These are phyloP conservation scores for Agelaius tricolor DNA, from an alignment of 2,113 vertebrate genomes.

Conservation along the genomic window DNA sequence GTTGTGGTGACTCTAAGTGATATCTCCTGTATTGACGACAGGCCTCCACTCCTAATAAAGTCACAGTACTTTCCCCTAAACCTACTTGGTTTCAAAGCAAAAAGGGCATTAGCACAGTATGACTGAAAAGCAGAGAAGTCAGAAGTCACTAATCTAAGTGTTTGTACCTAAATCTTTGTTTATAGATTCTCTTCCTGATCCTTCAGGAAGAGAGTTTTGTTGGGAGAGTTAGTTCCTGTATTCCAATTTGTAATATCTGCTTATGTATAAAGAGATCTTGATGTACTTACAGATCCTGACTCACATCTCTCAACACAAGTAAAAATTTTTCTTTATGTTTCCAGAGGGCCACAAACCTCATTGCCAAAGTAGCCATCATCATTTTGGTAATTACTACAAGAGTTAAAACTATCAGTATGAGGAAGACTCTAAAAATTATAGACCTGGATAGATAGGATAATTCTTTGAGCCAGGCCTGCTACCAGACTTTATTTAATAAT, in stretches of 20 bases:
- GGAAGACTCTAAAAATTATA: neutral
- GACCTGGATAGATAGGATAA: neutral
- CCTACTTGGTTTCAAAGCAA: neutral
- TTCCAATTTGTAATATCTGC: neutral
- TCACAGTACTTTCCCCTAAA: neutral
- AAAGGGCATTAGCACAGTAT: neutral
- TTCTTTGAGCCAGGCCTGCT: neutral
- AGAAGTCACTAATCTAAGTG: neutral
- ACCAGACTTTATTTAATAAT: neutral
- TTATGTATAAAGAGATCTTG: neutral
- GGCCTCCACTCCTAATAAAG: neutral
- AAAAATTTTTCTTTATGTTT: neutral
- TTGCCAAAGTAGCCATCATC: neutral
- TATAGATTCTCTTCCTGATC: neutral
- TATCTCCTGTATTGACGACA: neutral
- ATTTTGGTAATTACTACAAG: neutral
- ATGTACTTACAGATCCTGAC: neutral
- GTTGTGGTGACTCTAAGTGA: neutral
- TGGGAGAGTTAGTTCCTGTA: neutral
- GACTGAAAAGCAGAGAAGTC: neutral
- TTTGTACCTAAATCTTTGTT: neutral
- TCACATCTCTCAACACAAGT: neutral
- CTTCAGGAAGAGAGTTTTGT: neutral
- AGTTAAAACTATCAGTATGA: neutral
- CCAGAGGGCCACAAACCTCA: neutral